phyloP scores from a whole-genome alignment of 2,797 vertebrate species.

The Typhlichthys subterraneus region DNA sequence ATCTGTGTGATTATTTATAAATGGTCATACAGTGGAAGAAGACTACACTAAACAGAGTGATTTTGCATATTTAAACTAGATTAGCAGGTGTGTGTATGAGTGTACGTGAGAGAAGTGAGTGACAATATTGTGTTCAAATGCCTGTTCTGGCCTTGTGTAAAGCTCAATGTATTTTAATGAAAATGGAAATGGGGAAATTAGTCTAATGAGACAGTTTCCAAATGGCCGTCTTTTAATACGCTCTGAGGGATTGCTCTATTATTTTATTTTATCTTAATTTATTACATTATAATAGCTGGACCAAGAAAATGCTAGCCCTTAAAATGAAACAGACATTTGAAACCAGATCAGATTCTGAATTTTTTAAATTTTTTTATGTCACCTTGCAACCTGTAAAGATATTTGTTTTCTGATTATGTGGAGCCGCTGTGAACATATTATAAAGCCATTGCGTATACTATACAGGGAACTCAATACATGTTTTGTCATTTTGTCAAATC shows the following conservation, averaged over 20 bases:
- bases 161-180: slow-evolving; percentile 43
- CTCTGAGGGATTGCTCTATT: slow-evolving; percentile 21
- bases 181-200: slow-evolving; percentile 32
- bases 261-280: slow-evolving; percentile 51
- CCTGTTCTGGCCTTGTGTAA: slow-evolving; percentile 6
- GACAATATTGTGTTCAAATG: slow-evolving; percentile 23
- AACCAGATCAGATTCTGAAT: slow-evolving; percentile 14
- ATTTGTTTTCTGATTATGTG: slow-evolving; percentile 27
- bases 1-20: slow-evolving; percentile 28
- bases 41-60: slow-evolving; percentile 38
- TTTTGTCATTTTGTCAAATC: slow-evolving; percentile 9
- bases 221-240: no score
- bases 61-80: slow-evolving; percentile 58
- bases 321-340: slow-evolving; percentile 27
- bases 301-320: slow-evolving; percentile 17
- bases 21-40: slow-evolving; percentile 22
- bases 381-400: slow-evolving; percentile 17
- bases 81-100: slow-evolving; percentile 16
- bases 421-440: slow-evolving; percentile 43
- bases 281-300: slow-evolving; percentile 45
- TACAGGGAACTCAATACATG: slow-evolving; percentile 10
- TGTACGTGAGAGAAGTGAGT: slow-evolving; percentile 32
- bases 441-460: slow-evolving; percentile 32
- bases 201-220: not conserved
- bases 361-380: not conserved